Evolutionary conservation across 2,113 vertebrate species (phyloP).

Genomic region (Thermophis baileyi): DNA sequence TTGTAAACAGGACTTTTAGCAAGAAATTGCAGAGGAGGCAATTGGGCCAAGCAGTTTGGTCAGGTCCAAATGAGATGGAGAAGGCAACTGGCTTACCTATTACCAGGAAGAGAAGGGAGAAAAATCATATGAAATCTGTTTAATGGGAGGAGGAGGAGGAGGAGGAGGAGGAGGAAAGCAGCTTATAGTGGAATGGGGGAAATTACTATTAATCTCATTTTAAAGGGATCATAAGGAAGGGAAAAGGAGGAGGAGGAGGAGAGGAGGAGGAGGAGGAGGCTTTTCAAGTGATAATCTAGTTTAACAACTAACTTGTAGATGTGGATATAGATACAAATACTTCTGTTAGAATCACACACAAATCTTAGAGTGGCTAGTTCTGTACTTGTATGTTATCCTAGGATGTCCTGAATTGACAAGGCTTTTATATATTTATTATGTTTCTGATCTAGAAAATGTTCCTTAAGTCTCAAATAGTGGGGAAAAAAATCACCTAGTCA

Average conservation of each 20-base stretch:
- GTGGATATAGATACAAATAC: background rate
- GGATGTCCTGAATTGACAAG: background rate
- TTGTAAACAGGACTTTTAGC: background rate
- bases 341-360: background rate
- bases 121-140: background rate
- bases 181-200: too few species aligned
- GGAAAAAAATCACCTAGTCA: background rate
- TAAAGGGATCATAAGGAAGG: too few species aligned
- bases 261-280: accelerated
- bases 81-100: background rate
- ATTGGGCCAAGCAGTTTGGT: background rate
- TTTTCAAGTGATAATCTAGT: background rate
- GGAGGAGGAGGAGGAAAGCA: too few species aligned
- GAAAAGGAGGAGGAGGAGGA: too few species aligned
- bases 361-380: background rate
- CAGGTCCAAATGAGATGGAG: background rate
- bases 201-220: too few species aligned
- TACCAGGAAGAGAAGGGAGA: background rate
- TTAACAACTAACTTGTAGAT: background rate
- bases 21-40: background rate
- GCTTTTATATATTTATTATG: background rate
- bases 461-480: background rate
- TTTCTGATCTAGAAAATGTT: background rate
- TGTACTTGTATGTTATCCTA: background rate
- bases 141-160: background rate